These are phyloP conservation scores for Macropis europaea DNA, from an alignment of 2,888 invertebrate genomes.

Conservation along the genomic window DNA sequence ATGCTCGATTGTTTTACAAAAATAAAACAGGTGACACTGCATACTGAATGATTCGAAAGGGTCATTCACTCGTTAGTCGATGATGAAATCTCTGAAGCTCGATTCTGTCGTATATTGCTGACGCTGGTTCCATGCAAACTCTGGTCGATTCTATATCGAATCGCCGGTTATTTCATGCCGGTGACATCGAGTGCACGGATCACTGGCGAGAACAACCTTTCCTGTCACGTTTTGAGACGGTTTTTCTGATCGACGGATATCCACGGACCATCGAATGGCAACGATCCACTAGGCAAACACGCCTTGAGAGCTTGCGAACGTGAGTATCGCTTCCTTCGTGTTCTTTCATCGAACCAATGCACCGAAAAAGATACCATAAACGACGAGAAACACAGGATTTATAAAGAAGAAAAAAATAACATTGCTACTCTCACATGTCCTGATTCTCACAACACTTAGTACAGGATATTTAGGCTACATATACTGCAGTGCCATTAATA, in stretches of 20 bases:
- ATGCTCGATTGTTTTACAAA: no score
- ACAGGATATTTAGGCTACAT: no score
- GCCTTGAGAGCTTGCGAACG: constrained; percentile 4
- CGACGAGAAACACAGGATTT: not conserved
- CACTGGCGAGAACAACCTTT: constrained; percentile 16
- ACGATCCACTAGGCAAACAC: not conserved
- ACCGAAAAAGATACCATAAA: constrained; percentile 1
- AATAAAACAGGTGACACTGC: not conserved
- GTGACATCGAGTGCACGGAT: constrained; percentile 37
- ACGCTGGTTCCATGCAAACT: constrained; percentile 19
- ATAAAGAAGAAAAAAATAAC: no score
- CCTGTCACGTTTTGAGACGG: not conserved
- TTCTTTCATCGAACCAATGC: not conserved
- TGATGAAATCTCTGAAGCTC: constrained; percentile 30
- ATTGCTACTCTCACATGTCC: no score
- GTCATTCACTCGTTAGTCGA: constrained; percentile 39
- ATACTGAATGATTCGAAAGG: not conserved
- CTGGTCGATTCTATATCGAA: not conserved
- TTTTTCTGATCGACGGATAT: not conserved
- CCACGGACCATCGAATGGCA: constrained; percentile 34
- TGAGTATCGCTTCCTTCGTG: constrained; percentile 7
- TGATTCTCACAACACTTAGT: no score
- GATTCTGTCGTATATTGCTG: constrained; percentile 39
- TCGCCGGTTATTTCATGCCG: constrained; percentile 37
- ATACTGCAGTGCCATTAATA: no score